Evolutionary conservation across 2,113 vertebrate species (phyloP).

Genomic region (Siniperca knerii): DNA sequence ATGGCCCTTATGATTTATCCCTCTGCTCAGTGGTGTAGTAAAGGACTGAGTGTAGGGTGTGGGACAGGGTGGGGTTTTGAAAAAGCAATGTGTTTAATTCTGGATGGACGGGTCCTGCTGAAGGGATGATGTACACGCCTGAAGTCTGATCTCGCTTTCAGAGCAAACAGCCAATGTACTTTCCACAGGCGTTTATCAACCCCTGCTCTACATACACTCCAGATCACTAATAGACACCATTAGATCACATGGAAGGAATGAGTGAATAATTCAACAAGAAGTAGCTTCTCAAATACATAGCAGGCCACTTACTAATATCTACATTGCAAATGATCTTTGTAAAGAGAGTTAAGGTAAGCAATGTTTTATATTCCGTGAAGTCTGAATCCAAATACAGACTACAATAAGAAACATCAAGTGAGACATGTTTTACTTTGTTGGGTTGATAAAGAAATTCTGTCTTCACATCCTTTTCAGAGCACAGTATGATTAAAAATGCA

Average conservation of each 20-base stretch:
- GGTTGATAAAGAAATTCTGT: not conserved
- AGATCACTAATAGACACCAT: slow-evolving; percentile 47
- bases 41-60: slow-evolving; percentile 1
- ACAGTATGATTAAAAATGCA: not conserved
- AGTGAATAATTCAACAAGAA: slow-evolving; percentile 66
- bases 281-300: slow-evolving; percentile 42
- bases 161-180: slow-evolving; percentile 40
- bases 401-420: not conserved
- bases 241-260: slow-evolving; percentile 27
- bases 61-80: not conserved
- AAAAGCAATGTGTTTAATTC: slow-evolving; percentile 46
- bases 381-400: slow-evolving; percentile 7
- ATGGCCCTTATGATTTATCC: slow-evolving; percentile 50
- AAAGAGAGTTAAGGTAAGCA: not conserved
- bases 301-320: slow-evolving; percentile 44
- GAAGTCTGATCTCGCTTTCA: slow-evolving; percentile 26
- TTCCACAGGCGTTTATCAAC: slow-evolving; percentile 36
- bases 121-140: slow-evolving; percentile 29
- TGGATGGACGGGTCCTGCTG: slow-evolving; percentile 29
- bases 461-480: slow-evolving; percentile 6
- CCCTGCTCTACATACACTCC: not conserved
- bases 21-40: slow-evolving; percentile 1
- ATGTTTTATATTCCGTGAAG: not conserved
- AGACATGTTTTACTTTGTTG: slow-evolving; percentile 2
- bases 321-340: slow-evolving; percentile 34